Percentiles rank a stretch among this genome's conserved stretches.
phyloP scores from a whole-genome alignment of 2,888 invertebrate genomes.

The Latrodectus elegans region DNA sequence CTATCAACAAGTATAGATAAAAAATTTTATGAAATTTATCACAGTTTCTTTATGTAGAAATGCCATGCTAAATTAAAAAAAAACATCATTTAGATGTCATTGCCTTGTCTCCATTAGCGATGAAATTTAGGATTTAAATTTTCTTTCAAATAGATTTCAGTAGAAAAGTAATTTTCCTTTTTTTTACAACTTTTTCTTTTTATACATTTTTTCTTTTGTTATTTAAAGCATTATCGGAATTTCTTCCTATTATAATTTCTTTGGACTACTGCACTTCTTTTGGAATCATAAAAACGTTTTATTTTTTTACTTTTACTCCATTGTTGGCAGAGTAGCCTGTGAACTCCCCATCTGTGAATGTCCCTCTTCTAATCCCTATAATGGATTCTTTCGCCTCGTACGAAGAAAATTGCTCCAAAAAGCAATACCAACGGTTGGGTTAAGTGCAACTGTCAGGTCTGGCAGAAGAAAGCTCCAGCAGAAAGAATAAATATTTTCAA shows the following conservation, averaged over 20 bases:
- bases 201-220: neutral
- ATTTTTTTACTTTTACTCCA: neutral
- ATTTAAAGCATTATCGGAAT: conserved; percentile 38
- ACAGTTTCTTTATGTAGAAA: neutral
- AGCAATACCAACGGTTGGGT: too few relatives aligned
- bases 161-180: conserved; percentile 1
- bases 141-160: neutral
- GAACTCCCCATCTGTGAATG: conserved; percentile 47
- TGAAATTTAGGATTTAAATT: neutral
- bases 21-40: neutral
- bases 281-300: conserved; percentile 50
- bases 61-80: neutral
- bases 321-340: neutral
- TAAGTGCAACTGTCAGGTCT: too few relatives aligned
- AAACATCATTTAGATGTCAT: neutral
- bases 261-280: conserved; percentile 6
- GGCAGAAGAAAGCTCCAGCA: too few relatives aligned
- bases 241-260: conserved; percentile 49
- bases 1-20: neutral
- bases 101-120: neutral
- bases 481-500: too few relatives aligned
- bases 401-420: too few relatives aligned
- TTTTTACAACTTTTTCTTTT: neutral
- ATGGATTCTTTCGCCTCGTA: conserved; percentile 28
- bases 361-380: conserved; percentile 33